A percentile compares a stretch with the other conserved stretches of the same genome.
Conservation (phyloP, 2,888 invertebrate species). For the Bimastos eiseni region DNA sequence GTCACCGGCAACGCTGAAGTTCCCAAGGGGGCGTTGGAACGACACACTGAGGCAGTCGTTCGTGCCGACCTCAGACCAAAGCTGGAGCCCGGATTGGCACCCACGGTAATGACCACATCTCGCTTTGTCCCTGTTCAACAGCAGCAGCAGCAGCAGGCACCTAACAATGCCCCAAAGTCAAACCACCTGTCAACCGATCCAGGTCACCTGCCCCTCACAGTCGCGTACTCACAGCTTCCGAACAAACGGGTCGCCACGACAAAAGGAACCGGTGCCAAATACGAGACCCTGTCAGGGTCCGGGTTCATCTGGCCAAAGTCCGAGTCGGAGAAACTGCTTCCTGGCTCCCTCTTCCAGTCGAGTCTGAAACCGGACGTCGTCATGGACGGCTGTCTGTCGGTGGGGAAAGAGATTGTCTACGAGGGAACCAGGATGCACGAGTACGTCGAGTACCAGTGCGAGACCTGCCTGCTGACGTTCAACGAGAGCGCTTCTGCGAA, state of each 20-base stretch:
- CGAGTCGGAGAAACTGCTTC: background rate
- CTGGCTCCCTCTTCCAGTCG: background rate
- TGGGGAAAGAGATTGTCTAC: constrained; percentile 30
- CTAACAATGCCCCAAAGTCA: background rate
- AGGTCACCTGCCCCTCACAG: background rate
- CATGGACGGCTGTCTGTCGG: constrained; percentile 9
- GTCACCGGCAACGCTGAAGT: background rate
- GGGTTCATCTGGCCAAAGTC: constrained; percentile 3
- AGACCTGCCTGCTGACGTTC: constrained; percentile 36
- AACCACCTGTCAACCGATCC: background rate
- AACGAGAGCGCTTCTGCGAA: constrained; percentile 24
- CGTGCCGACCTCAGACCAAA: background rate
- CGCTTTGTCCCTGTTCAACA: background rate
- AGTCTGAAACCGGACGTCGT: background rate
- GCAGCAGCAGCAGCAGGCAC: background rate
- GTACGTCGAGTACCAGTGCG: constrained; percentile 37
- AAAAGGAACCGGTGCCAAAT: background rate
- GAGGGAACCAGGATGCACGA: constrained; percentile 36
- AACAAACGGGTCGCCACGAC: background rate
- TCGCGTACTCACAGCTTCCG: background rate
- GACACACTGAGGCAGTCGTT: background rate
- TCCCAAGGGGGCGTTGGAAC: background rate
- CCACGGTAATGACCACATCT: background rate
- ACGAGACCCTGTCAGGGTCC: background rate
- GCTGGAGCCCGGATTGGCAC: constrained; percentile 16